A percentile compares a stretch with the other conserved stretches of the same genome.
These are phyloP conservation scores for Diplolepis rosae DNA, from an alignment of 2,888 invertebrate species.

Conservation along the genomic window DNA sequence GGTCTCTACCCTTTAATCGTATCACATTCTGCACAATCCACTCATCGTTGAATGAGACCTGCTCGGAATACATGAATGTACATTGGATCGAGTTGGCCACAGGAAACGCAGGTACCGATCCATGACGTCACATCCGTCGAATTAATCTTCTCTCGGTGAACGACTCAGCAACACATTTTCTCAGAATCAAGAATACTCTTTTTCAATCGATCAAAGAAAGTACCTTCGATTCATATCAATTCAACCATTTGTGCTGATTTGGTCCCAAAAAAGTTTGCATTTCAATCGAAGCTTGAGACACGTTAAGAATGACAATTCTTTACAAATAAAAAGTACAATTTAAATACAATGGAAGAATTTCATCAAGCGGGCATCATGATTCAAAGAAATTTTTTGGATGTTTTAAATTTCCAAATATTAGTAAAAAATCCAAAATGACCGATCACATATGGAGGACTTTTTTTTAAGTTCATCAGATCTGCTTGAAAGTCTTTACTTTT, in stretches of 20 bases:
- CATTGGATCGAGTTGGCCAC: constrained; percentile 39
- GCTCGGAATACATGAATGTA: constrained; percentile 49
- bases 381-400: too few relatives aligned
- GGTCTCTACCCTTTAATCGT: constrained; percentile 7
- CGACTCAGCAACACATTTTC: constrained; percentile 35
- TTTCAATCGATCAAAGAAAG: constrained; percentile 34
- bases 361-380: too few relatives aligned
- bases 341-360: too few relatives aligned
- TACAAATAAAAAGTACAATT: too few relatives aligned
- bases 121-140: constrained; percentile 63
- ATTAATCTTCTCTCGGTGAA: constrained; percentile 55
- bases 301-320: not conserved
- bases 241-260: constrained; percentile 1
- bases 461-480: too few relatives aligned
- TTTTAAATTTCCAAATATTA: too few relatives aligned
- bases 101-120: constrained; percentile 59
- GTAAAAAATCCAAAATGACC: too few relatives aligned
- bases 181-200: constrained; percentile 21
- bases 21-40: constrained; percentile 28
- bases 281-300: not conserved
- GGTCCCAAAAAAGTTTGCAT: not conserved
- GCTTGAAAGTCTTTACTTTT: too few relatives aligned
- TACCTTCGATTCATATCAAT: not conserved
- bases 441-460: too few relatives aligned
- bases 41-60: constrained; percentile 35